phyloP scores from a whole-genome alignment of 2,888 invertebrate genomes.

The Imbricaverruca yamaguchii region DNA sequence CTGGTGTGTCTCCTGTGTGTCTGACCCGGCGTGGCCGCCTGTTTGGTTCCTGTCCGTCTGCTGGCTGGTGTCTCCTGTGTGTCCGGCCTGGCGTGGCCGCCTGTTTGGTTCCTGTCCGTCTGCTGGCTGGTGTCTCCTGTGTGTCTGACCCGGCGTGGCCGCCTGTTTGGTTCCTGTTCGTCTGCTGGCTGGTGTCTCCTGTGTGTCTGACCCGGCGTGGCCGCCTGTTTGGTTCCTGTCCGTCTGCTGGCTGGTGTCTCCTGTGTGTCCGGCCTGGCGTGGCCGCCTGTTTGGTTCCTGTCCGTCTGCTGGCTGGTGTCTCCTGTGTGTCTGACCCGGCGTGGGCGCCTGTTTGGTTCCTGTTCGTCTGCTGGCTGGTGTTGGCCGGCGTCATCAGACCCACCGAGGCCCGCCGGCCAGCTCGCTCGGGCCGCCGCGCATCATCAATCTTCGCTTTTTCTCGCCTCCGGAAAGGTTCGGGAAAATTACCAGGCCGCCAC shows the following conservation, averaged over 20 bases:
- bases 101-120: too few relatives aligned
- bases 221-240: too few relatives aligned
- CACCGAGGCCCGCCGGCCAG: background rate
- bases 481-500: constrained; percentile 20
- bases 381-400: background rate
- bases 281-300: too few relatives aligned
- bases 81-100: background rate
- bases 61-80: background rate
- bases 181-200: background rate
- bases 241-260: too few relatives aligned
- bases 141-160: background rate
- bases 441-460: constrained; percentile 20
- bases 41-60: background rate
- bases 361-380: constrained; percentile 4
- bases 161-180: background rate
- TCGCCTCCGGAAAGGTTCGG: constrained; percentile 20
- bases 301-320: too few relatives aligned
- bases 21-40: background rate
- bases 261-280: too few relatives aligned
- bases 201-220: background rate
- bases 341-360: background rate
- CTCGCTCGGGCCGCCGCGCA: background rate
- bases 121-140: background rate
- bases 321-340: too few relatives aligned
- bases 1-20: background rate